Percentiles rank a stretch among this genome's conserved stretches.
Evolutionary conservation across 2,113 vertebrate genomes (phyloP).

Genomic region (Ophthalmolycus amberensis): DNA sequence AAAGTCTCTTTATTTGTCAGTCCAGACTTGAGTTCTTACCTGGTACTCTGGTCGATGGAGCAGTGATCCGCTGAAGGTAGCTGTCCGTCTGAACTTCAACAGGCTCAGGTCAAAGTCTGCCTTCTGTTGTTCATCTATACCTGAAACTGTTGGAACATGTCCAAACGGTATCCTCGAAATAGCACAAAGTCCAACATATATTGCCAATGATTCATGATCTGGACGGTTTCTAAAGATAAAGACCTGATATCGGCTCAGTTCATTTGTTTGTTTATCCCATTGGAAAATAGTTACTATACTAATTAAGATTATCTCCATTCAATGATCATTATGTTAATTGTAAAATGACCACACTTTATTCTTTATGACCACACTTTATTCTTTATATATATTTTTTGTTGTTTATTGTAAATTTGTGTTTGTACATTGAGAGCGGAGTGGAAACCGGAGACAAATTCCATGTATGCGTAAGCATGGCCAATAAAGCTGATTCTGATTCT

Average conservation of each 20-base stretch:
- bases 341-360: too few species aligned
- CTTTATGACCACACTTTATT: too few species aligned
- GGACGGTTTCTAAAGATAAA: background rate
- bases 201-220: conserved; percentile 1
- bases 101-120: conserved; percentile 67
- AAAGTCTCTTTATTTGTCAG: background rate
- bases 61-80: background rate
- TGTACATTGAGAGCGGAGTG: too few species aligned
- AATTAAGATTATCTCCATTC: too few species aligned
- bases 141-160: conserved; percentile 33
- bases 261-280: background rate
- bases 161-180: conserved; percentile 38
- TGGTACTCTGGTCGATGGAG: background rate
- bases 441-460: too few species aligned
- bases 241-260: background rate
- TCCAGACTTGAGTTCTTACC: conserved; percentile 26
- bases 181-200: background rate
- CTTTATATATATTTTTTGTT: too few species aligned
- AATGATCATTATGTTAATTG: too few species aligned
- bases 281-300: too few species aligned
- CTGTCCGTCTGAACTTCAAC: conserved; percentile 17
- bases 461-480: too few species aligned
- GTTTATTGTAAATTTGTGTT: too few species aligned
- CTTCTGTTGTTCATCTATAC: conserved; percentile 60
- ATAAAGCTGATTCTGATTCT: too few species aligned